Percentiles rank a stretch among this genome's conserved stretches.
phyloP scores from a whole-genome alignment of 53 echinoderm and acorn worm genomes.

The Hippasteria phrygiana region DNA sequence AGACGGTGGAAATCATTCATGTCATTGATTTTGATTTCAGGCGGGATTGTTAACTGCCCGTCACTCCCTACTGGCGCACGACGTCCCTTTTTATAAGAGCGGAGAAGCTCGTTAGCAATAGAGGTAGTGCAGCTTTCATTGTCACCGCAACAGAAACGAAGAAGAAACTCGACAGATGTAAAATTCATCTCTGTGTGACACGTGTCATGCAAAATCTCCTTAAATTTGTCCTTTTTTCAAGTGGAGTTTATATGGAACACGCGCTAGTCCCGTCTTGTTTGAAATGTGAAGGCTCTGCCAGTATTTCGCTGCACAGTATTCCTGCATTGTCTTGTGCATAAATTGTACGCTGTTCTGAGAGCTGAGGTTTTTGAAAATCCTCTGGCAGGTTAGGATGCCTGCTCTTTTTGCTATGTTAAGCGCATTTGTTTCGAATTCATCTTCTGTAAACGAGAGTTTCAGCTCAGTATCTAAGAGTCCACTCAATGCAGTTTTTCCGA shows the following conservation, averaged over 20 bases:
- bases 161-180: background rate
- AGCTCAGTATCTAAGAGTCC: slow-evolving; percentile 9
- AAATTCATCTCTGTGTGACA: background rate
- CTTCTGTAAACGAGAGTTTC: slow-evolving; percentile 14
- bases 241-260: background rate
- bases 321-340: slow-evolving; percentile 37
- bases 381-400: slow-evolving; percentile 29
- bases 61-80: background rate
- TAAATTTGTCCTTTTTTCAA: background rate
- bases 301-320: slow-evolving; percentile 18
- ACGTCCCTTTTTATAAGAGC: background rate
- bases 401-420: background rate
- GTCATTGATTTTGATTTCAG: background rate
- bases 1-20: background rate
- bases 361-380: slow-evolving; percentile 9
- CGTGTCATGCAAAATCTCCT: background rate
- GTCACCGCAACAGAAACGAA: slow-evolving; percentile 37
- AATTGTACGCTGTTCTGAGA: slow-evolving; percentile 13
- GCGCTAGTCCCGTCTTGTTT: background rate
- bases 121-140: slow-evolving; percentile 2
- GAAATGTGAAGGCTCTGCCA: background rate
- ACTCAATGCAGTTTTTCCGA: slow-evolving; percentile 37
- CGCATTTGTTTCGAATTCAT: background rate
- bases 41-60: background rate
- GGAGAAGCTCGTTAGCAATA: background rate